Evolutionary conservation across 2,113 vertebrate genomes (phyloP).

Genomic region (Egretta garzetta): DNA sequence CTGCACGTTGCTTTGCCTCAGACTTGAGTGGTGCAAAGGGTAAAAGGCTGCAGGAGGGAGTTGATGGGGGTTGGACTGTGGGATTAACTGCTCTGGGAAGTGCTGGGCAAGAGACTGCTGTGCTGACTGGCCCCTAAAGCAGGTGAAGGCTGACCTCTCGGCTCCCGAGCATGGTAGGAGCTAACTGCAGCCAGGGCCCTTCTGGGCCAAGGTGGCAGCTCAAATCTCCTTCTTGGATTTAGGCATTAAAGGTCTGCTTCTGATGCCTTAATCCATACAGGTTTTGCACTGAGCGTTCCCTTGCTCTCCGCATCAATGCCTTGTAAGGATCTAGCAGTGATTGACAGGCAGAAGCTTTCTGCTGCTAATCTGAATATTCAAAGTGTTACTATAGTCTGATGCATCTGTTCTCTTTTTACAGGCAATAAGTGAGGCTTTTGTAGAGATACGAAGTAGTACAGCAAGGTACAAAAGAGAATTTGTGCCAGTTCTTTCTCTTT

Average conservation of each 20-base stretch:
- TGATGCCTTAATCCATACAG: background rate
- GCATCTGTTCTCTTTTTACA: background rate
- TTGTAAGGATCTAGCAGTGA: background rate
- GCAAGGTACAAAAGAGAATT: background rate
- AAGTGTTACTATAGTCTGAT: background rate
- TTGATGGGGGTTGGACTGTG: rapidly evolving
- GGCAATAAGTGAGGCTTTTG: background rate
- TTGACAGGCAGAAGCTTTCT: too few species aligned
- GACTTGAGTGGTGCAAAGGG: rapidly evolving
- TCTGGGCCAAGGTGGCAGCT: background rate
- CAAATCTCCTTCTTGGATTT: background rate
- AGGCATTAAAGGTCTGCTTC: background rate
- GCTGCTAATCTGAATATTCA: background rate
- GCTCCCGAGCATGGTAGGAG: background rate
- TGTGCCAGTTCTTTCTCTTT: background rate
- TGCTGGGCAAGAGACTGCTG: background rate
- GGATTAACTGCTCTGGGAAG: background rate
- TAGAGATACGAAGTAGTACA: background rate
- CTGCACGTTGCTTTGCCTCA: background rate
- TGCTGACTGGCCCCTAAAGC: background rate
- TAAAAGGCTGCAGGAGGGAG: rapidly evolving
- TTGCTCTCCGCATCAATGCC: background rate
- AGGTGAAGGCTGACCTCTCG: background rate
- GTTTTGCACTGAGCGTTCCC: background rate
- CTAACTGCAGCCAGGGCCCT: background rate